Conservation (phyloP, 2,797 vertebrate species). For the Alcedo atthis region DNA sequence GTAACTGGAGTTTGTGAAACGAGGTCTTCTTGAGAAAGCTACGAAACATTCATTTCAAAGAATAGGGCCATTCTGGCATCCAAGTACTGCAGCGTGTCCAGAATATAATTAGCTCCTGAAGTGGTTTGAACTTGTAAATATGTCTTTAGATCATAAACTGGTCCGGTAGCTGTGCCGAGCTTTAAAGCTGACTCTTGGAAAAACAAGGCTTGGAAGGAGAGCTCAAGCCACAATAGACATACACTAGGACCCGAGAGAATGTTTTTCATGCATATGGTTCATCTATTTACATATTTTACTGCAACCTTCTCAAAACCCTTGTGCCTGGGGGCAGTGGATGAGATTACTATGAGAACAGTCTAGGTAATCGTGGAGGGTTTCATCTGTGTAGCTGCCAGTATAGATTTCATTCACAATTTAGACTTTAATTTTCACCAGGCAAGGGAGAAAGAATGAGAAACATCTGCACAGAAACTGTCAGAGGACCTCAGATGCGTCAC, state of each 20-base stretch:
- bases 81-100: slow-evolving; percentile 56
- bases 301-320: slow-evolving; percentile 42
- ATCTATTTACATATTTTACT: slow-evolving; percentile 67
- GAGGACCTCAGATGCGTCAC: not conserved
- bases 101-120: slow-evolving; percentile 54
- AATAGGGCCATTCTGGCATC: slow-evolving; percentile 60
- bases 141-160: slow-evolving; percentile 61
- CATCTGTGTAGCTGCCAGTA: slow-evolving; percentile 9
- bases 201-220: slow-evolving; percentile 58
- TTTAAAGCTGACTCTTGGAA: slow-evolving; percentile 68
- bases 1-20: slow-evolving; percentile 75
- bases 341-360: slow-evolving; percentile 39
- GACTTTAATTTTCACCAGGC: slow-evolving; percentile 29
- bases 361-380: not conserved
- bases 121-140: slow-evolving; percentile 66
- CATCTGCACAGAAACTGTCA: not conserved
- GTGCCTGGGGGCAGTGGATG: not conserved
- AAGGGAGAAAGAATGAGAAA: slow-evolving; percentile 29
- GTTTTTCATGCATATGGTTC: slow-evolving; percentile 40
- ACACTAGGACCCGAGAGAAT: not conserved
- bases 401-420: slow-evolving; percentile 21
- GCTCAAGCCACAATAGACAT: slow-evolving; percentile 57
- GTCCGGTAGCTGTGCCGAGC: not conserved
- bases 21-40: slow-evolving; percentile 76
- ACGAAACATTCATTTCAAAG: slow-evolving; percentile 74